Evolutionary conservation across 2,888 invertebrate species (phyloP), one percentile per base, ranked within the genome.

Genomic region (Tetropium fuscum): DNA sequence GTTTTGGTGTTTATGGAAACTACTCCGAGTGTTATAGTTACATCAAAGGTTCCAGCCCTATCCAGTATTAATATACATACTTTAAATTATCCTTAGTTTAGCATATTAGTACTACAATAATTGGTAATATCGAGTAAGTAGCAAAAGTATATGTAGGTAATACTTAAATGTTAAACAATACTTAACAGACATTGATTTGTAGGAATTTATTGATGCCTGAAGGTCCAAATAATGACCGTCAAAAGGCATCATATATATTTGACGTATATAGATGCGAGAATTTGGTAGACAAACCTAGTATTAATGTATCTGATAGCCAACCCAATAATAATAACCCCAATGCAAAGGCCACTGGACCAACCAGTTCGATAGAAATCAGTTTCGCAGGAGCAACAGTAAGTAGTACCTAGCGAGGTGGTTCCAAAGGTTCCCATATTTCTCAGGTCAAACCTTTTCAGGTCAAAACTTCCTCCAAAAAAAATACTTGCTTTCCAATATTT

Each of bases 121-220:
- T 56, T 57, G 45, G 53, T n/a, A n/a, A n/a, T n/a, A n/a, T n/a
- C n/a, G n/a, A n/a, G n/a, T n/a, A n/a, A n/a, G n/a, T n/a, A n/a
- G n/a, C n/a, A n/a, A n/a, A n/a, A n/a, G n/a, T n/a, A n/a, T n/a
- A n/a, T n/a, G n/a, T n/a, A n/a, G n/a, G n/a, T n/a, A n/a, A n/a
- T n/a, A n/a, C n/a, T n/a, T n/a, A n/a, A n/a, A n/a, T n/a, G n/a
- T n/a, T n/a, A n/a, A n/a, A n/a, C n/a, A n/a, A n/a, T n/a, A n/a
- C n/a, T n/a, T n/a, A 48, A 25, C 16, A 22, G 19, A 36, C 13
- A 32, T 57, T 15, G 56, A 40, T 57, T 66, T 73, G 55, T 79
- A 92, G 92, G 34, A 90, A 91, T 77, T 82, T 92, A 18, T 81
- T 92, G 11, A 78, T 90, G 18, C 88, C 91, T 0, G 85, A 86